phyloP scores from a whole-genome alignment of 1,140 invertebrate genomes.

The Arctopsyche grandis region DNA sequence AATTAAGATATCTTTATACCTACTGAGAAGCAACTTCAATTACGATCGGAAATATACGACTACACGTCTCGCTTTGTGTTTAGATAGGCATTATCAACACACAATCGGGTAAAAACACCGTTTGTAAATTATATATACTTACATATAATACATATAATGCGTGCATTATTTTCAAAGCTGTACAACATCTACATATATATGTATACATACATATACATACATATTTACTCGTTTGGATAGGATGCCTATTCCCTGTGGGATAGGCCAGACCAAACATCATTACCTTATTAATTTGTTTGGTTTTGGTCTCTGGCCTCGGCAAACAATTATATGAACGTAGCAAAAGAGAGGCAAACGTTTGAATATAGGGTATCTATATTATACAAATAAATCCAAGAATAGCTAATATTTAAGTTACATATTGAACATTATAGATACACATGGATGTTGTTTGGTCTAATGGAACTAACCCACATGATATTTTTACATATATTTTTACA shows the following conservation, averaged over 20 bases:
- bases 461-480: no score
- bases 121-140: no score
- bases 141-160: no score
- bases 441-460: no score
- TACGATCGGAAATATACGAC: not conserved
- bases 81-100: not conserved
- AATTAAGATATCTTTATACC: conserved; percentile 17
- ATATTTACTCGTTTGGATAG: conserved; percentile 22
- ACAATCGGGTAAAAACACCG: no score
- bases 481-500: no score
- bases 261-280: conserved; percentile 46
- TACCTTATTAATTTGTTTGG: conserved; percentile 53
- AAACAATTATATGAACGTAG: conserved; percentile 40
- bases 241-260: conserved; percentile 26
- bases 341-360: conserved; percentile 31
- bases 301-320: conserved; percentile 38
- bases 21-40: conserved; percentile 6
- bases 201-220: no score
- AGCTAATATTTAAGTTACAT: no score
- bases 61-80: not conserved
- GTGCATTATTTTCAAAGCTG: no score
- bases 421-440: no score
- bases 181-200: no score
- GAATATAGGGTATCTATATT: not conserved
- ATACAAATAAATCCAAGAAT: no score